Conservation (phyloP, 92 coral and sea anemone genomes). For the Parazoanthus atlanticus region DNA sequence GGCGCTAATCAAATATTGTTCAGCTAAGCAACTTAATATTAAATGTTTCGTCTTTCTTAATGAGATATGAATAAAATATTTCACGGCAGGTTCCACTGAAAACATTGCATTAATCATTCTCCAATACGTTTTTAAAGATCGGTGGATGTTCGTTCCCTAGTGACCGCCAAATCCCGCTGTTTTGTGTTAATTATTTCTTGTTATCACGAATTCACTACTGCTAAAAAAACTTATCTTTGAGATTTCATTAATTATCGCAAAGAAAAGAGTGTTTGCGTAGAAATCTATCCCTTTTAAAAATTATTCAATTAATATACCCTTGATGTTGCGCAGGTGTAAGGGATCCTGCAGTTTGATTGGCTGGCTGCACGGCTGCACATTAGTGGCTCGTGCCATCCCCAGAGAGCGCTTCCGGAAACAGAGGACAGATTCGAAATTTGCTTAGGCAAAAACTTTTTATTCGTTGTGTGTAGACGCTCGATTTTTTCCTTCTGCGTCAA, state of each 20-base stretch:
- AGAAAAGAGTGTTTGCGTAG: constrained; percentile 65
- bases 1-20: constrained; percentile 46
- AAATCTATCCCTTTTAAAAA: constrained; percentile 52
- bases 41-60: constrained; percentile 39
- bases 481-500: background rate
- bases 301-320: constrained; percentile 75
- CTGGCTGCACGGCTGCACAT: background rate
- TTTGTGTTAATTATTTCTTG: constrained; percentile 34
- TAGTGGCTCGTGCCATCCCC: constrained; percentile 1
- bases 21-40: constrained; percentile 41
- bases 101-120: constrained; percentile 22
- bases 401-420: constrained; percentile 24
- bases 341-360: background rate
- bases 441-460: background rate
- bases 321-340: constrained; percentile 33
- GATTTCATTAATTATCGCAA: constrained; percentile 39
- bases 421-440: background rate
- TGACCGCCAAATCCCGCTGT: constrained; percentile 17
- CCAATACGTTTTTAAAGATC: constrained; percentile 4
- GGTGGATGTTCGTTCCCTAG: background rate
- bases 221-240: constrained; percentile 36
- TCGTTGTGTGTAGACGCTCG: background rate
- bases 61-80: constrained; percentile 42
- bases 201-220: constrained; percentile 18
- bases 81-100: constrained; percentile 30